phyloP scores from a whole-genome alignment of 2,797 vertebrate species.

The Sebastes matsubarae region DNA sequence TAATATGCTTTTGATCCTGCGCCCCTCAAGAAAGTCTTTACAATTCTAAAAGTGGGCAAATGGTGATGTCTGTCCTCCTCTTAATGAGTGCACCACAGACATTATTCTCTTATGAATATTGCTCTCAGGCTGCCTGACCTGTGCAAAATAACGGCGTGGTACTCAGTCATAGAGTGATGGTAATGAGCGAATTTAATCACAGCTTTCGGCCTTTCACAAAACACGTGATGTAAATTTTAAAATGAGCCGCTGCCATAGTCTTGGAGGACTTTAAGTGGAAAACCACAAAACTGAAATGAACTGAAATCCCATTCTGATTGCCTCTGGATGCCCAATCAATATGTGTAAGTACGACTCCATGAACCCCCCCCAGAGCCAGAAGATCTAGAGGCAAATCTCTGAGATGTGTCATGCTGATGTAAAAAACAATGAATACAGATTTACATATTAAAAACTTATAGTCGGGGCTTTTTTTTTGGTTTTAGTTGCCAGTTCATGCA shows the following conservation, averaged over 20 bases:
- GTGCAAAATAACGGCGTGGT: constrained; percentile 50
- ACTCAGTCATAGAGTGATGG: constrained; percentile 49
- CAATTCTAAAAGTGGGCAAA: constrained; percentile 59
- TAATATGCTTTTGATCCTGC: constrained; percentile 69
- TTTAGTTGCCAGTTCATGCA: background rate
- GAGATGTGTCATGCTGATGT: constrained; percentile 16
- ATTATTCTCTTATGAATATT: constrained; percentile 68
- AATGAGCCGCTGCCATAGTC: constrained; percentile 21
- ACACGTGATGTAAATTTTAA: constrained; percentile 50
- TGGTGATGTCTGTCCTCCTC: constrained; percentile 51
- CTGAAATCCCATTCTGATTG: constrained; percentile 19
- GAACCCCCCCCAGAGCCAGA: constrained; percentile 1
- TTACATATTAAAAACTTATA: background rate
- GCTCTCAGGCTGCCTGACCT: constrained; percentile 68
- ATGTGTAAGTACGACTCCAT: constrained; percentile 4
- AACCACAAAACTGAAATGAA: constrained; percentile 9
- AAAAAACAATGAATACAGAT: constrained; percentile 11
- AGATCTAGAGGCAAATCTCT: constrained; percentile 7
- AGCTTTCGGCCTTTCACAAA: constrained; percentile 56
- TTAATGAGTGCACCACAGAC: constrained; percentile 65
- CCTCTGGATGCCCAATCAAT: constrained; percentile 7
- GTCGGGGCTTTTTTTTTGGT: background rate
- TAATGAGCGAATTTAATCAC: constrained; percentile 73
- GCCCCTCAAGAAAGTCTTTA: constrained; percentile 63
- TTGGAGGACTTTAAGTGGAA: constrained; percentile 27